Conservation (phyloP, 30 jellyfish, hydroid and myxozoan genomes). For the Chironex yamaguchii region DNA sequence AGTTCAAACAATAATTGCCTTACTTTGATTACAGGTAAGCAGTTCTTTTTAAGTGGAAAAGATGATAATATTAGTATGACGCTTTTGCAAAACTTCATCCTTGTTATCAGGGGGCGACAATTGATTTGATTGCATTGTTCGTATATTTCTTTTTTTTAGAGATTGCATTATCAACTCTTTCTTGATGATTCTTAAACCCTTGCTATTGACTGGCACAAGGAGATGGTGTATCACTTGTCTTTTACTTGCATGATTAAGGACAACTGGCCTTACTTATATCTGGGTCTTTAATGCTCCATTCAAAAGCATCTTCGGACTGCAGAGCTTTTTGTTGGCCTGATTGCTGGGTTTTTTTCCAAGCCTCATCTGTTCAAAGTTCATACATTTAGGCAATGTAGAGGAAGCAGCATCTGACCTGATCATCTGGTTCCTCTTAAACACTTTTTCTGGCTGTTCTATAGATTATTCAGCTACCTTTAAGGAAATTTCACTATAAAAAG, state of each 20-base stretch:
- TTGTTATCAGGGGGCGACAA: conserved; percentile 45
- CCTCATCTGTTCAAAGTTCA: conserved; percentile 31
- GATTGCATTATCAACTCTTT: conserved; percentile 53
- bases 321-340: conserved; percentile 31
- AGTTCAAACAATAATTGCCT: conserved; percentile 65
- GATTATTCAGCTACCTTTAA: too few relatives aligned
- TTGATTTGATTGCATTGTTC: conserved; percentile 45
- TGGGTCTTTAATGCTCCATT: conserved; percentile 46
- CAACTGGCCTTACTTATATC: conserved; percentile 58
- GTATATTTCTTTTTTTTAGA: conserved; percentile 50
- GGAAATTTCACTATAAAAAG: too few relatives aligned
- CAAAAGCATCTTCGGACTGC: conserved; percentile 48
- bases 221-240: conserved; percentile 29
- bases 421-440: too few relatives aligned
- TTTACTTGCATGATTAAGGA: not conserved
- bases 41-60: conserved; percentile 45
- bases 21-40: conserved; percentile 51
- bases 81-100: conserved; percentile 71
- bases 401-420: too few relatives aligned
- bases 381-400: too few relatives aligned
- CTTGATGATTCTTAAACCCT: conserved; percentile 54
- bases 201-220: conserved; percentile 25
- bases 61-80: conserved; percentile 58
- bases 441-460: too few relatives aligned
- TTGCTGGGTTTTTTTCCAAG: conserved; percentile 38